A percentile compares a stretch with the other conserved stretches of the same genome.
Evolutionary conservation across 2,888 invertebrate genomes (phyloP).

Genomic region (Cetonia aurata): DNA sequence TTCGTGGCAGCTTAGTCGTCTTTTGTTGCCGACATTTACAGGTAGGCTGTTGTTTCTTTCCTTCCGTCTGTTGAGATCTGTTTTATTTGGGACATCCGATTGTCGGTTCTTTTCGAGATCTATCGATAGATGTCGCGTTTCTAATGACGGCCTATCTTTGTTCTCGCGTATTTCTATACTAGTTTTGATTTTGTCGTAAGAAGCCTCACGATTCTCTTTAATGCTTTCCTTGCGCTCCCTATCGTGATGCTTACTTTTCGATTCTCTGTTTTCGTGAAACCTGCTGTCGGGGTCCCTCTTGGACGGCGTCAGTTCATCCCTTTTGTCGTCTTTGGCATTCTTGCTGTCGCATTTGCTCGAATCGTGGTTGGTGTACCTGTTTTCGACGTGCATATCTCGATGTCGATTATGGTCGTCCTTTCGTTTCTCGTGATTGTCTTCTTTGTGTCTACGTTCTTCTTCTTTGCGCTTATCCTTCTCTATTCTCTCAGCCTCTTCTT

Average conservation of each 20-base stretch:
- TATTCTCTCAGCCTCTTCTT: slow-evolving; percentile 59
- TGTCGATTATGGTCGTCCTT: slow-evolving; percentile 69
- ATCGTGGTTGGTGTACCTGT: slow-evolving; percentile 56
- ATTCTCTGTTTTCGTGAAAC: slow-evolving; percentile 53
- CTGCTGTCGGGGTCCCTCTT: slow-evolving; percentile 42
- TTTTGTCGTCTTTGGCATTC: slow-evolving; percentile 66
- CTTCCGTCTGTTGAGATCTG: slow-evolving; percentile 68
- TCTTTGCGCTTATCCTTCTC: slow-evolving; percentile 61
- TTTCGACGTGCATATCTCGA: slow-evolving; percentile 68
- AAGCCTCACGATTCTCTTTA: slow-evolving; percentile 68
- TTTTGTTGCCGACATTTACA: slow-evolving; percentile 76
- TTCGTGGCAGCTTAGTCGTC: slow-evolving; percentile 85
- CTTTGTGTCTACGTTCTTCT: slow-evolving; percentile 62
- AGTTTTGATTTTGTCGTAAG: slow-evolving; percentile 68
- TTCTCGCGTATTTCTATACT: slow-evolving; percentile 57
- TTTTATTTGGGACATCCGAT: slow-evolving; percentile 55
- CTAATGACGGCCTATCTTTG: slow-evolving; percentile 59
- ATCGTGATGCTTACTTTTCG: slow-evolving; percentile 62
- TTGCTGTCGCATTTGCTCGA: slow-evolving; percentile 51
- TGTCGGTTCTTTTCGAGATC: slow-evolving; percentile 65
- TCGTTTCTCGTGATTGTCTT: slow-evolving; percentile 65
- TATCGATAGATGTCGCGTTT: slow-evolving; percentile 67
- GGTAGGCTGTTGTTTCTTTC: slow-evolving; percentile 75
- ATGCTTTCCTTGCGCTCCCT: slow-evolving; percentile 65
- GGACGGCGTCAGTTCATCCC: slow-evolving; percentile 48